Conservation (phyloP, 2,113 vertebrate species). For the Trachemys scripta region DNA sequence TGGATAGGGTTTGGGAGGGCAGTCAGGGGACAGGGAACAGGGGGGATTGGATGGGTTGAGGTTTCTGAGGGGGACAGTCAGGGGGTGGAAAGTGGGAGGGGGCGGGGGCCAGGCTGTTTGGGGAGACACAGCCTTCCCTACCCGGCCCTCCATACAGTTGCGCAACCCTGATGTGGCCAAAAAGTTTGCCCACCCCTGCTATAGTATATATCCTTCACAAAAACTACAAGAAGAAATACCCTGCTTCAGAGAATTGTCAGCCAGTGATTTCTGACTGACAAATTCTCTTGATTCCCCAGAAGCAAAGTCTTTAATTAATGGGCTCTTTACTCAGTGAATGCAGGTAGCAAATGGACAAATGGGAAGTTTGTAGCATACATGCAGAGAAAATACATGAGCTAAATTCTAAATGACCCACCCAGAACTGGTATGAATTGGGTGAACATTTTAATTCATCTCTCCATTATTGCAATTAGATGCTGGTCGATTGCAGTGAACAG, state of each 20-base stretch:
- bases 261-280: no score
- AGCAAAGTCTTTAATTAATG: background rate
- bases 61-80: no score
- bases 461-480: background rate
- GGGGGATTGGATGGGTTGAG: no score
- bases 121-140: no score
- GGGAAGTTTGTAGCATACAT: background rate
- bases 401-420: background rate
- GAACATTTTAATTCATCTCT: background rate
- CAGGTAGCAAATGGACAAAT: background rate
- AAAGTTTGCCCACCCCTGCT: no score
- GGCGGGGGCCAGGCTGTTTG: no score
- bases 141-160: no score
- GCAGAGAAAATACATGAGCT: background rate
- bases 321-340: background rate
- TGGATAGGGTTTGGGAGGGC: no score
- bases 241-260: fast-evolving
- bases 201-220: background rate
- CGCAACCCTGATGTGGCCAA: no score
- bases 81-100: no score
- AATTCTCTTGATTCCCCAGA: background rate
- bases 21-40: no score
- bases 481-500: background rate
- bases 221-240: no score
- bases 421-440: background rate